Base-by-base conservation (phyloP, 2,797 vertebrate genomes). In the Poeciliopsis paucimaculata region DNA sequence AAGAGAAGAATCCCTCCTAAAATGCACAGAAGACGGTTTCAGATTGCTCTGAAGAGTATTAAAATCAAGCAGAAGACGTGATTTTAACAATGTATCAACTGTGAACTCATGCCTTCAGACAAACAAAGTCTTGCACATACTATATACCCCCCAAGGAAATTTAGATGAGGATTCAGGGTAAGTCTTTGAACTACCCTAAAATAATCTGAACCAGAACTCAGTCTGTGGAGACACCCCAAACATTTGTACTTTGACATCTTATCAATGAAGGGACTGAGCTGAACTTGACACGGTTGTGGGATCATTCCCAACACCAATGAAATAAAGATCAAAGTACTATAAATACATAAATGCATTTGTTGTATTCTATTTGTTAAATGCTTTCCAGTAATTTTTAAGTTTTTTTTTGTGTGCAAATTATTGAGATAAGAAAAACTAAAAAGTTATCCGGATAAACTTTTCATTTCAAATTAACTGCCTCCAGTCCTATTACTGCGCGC, bases 231-330 rank as follows among this genome's bases (percentile, higher is more conserved):
- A 70, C 66, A 70, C 36, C 39, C 0, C 20, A 43, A 68, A 70
- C 36, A 26, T 43, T n/a, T 70, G 23, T 26, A 5, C 66, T 43
- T 4, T 36, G 41, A 47, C 43, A 34, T 28, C 15, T 60, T 15
- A 16, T 11, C 15, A 46, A 18, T 39, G 18, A 23, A n/a, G 9
- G 9, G 41, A 28, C 18, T 76, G 57, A 64, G 45, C 55, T 23
- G 4, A 60, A 46, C 41, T 45, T 20, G 18, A n/a, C 36, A 47
- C 49, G 16, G 20, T 13, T 64, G 74, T 62, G 12, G 55, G 57
- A 75, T 60, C n/a, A 46, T 9, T 62, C n/a, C n/a, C 55, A 75
- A 62, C 47, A 72, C 36, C 39, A 70, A 43, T 70, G 20, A 70
- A 36, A 23, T 34, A 26, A 41, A 66, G 20, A 9, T 41, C 64